Evolutionary conservation across 2,888 invertebrate genomes (phyloP).

Genomic region (Drosophila rellima): DNA sequence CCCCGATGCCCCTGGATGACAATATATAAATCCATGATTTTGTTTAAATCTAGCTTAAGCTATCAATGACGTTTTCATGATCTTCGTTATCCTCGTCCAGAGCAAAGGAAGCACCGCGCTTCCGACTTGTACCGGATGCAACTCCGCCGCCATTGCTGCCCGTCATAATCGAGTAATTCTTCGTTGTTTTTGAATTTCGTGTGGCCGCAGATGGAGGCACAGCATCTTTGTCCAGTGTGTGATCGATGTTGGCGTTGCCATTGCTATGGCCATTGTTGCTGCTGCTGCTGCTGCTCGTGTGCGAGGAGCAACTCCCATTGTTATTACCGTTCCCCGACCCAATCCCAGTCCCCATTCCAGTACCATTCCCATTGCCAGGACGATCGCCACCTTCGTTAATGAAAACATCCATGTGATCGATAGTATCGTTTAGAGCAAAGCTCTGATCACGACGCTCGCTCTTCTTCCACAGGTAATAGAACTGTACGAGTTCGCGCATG

Average conservation of each 20-base stretch:
- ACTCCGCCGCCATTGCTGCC: conserved; percentile 38
- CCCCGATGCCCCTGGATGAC: conserved; percentile 9
- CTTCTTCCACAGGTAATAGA: conserved; percentile 99
- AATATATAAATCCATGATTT: neutral
- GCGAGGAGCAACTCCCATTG: conserved; percentile 49
- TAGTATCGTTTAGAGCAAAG: conserved; percentile 83
- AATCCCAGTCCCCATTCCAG: conserved; percentile 31
- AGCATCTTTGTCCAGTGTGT: conserved; percentile 49
- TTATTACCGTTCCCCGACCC: conserved; percentile 6
- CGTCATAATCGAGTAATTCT: conserved; percentile 82
- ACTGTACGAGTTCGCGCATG: conserved; percentile 98
- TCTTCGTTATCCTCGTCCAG: conserved; percentile 50
- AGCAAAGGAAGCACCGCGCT: conserved; percentile 36
- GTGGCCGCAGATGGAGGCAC: conserved; percentile 5
- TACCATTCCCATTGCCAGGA: conserved; percentile 46
- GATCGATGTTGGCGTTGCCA: conserved; percentile 34
- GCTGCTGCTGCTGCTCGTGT: conserved; percentile 30
- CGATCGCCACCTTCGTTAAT: conserved; percentile 80
- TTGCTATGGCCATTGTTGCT: conserved; percentile 37
- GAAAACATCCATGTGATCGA: conserved; percentile 85
- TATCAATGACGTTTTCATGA: conserved; percentile 24
- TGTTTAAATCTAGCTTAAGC: conserved; percentile 32
- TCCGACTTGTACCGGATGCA: conserved; percentile 39
- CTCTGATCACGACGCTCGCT: conserved; percentile 95
- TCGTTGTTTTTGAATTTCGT: conserved; percentile 53